Evolutionary conservation across 2,888 invertebrate genomes (phyloP).

Genomic region (Aphodius granarius): DNA sequence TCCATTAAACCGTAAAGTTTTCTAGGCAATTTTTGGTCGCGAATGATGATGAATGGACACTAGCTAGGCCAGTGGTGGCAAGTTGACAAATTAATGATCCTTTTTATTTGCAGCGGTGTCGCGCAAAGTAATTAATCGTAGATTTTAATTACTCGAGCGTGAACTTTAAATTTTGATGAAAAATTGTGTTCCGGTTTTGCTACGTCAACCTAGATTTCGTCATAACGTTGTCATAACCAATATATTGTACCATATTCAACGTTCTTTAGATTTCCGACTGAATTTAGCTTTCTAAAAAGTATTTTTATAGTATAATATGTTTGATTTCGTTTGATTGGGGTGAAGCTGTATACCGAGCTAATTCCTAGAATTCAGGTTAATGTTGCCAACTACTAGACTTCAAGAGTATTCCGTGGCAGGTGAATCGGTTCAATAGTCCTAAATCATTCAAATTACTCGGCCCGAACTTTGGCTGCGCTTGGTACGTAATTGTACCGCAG

Average conservation of each 20-base stretch:
- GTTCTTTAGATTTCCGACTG: no score
- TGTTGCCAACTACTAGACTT: not conserved
- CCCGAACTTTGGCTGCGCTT: not conserved
- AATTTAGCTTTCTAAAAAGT: no score
- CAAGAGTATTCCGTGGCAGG: not conserved
- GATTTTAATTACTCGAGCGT: constrained; percentile 11
- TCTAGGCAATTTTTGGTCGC: not conserved
- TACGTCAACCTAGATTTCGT: not conserved
- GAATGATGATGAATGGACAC: constrained; percentile 1
- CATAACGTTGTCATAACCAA: no score
- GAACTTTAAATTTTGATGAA: not conserved
- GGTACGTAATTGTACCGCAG: not conserved
- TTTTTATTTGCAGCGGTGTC: constrained; percentile 12
- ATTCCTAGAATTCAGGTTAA: not conserved
- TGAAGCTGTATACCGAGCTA: not conserved
- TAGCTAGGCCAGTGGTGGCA: not conserved
- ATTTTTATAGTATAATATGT: no score
- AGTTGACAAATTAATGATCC: constrained; percentile 22
- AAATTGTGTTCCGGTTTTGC: not conserved
- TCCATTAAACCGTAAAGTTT: not conserved
- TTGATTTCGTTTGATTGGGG: no score
- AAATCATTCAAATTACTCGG: not conserved
- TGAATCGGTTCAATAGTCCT: not conserved
- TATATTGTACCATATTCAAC: no score
- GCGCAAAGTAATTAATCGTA: constrained; percentile 18